These are phyloP conservation scores for Leptosomus discolor DNA, from an alignment of 2,113 vertebrate species.

Conservation along the genomic window DNA sequence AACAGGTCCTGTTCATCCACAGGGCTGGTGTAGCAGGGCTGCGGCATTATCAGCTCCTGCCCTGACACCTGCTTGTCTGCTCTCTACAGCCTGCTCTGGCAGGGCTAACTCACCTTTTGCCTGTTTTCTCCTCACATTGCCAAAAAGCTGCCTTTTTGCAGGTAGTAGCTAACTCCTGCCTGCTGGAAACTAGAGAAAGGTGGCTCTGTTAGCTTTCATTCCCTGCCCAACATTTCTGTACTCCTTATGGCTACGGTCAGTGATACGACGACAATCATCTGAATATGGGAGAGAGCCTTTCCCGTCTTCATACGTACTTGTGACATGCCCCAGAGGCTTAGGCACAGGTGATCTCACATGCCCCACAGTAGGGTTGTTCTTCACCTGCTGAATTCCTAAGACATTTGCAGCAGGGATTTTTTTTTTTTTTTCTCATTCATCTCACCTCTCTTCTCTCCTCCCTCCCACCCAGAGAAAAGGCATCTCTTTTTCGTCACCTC, in stretches of 20 bases:
- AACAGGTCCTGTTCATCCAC: not conserved
- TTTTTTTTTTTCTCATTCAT: not conserved
- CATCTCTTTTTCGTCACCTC: not conserved
- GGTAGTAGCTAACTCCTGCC: not conserved
- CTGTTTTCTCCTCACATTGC: fast-evolving
- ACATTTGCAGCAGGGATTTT: not conserved
- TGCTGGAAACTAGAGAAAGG: not conserved
- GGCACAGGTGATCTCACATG: not conserved
- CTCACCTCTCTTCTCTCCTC: not conserved
- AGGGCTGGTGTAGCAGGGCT: not conserved
- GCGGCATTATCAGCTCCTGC: not conserved
- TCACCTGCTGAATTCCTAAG: not conserved
- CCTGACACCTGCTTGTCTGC: not conserved
- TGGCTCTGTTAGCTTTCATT: not conserved
- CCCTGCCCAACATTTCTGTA: not conserved
- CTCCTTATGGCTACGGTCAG: fast-evolving
- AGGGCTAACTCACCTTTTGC: not conserved
- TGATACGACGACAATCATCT: not conserved
- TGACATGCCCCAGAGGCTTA: not conserved
- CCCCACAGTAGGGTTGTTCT: not conserved
- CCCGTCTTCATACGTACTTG: not conserved
- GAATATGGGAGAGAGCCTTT: not conserved
- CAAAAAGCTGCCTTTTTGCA: not conserved
- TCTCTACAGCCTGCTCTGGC: not conserved
- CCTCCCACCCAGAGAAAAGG: not conserved